Evolutionary conservation across 2,888 invertebrate species (phyloP).

Genomic region (Margaritifera margaritifera): DNA sequence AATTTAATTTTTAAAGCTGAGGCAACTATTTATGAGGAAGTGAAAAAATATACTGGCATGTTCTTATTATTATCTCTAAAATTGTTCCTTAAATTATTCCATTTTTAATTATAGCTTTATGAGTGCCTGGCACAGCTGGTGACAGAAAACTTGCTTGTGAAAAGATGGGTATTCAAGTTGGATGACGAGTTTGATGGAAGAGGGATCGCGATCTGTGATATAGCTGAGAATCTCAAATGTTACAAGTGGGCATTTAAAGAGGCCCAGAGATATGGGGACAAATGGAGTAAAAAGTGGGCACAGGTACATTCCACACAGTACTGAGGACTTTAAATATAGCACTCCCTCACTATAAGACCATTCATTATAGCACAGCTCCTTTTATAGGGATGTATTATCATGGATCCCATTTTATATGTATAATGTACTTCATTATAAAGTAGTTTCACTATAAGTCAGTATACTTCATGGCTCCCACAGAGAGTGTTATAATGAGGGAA

Average conservation of each 20-base stretch:
- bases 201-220: slow-evolving; percentile 71
- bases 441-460: no score
- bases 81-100: neutral
- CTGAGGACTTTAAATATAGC: no score
- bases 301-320: slow-evolving; percentile 51
- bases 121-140: slow-evolving; percentile 72
- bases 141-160: slow-evolving; percentile 69
- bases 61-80: neutral
- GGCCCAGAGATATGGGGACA: slow-evolving; percentile 70
- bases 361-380: no score
- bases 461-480: no score
- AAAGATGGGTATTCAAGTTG: slow-evolving; percentile 72
- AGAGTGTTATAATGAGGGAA: no score
- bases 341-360: no score
- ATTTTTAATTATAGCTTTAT: slow-evolving; percentile 60
- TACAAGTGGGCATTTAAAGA: slow-evolving; percentile 71
- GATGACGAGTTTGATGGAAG: slow-evolving; percentile 71
- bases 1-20: no score
- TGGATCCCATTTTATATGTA: no score
- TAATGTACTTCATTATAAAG: no score
- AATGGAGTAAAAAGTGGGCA: slow-evolving; percentile 73
- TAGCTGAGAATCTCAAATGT: slow-evolving; percentile 65
- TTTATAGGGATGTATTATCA: no score
- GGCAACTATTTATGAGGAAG: neutral
- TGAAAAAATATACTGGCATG: neutral